A percentile compares a stretch with the other conserved stretches of the same genome.
Conservation (phyloP, 2,888 invertebrate genomes). For the Ophion ventricosus region DNA sequence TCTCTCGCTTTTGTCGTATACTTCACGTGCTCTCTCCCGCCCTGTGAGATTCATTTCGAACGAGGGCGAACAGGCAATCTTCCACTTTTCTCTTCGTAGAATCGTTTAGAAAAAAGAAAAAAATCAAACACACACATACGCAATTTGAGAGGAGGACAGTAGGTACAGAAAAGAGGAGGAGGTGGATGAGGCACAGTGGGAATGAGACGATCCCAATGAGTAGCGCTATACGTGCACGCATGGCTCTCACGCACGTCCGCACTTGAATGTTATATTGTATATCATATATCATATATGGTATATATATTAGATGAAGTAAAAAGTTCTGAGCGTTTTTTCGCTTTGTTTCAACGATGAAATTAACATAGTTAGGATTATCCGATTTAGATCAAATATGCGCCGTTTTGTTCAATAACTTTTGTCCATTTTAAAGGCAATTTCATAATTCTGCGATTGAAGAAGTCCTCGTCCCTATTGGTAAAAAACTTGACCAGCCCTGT, state of each 20-base stretch:
- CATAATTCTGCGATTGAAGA: too few relatives aligned
- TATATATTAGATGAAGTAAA: not conserved
- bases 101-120: conserved; percentile 67
- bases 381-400: too few relatives aligned
- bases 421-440: too few relatives aligned
- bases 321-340: too few relatives aligned
- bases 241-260: conserved; percentile 51
- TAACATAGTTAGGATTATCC: too few relatives aligned
- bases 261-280: conserved; percentile 23
- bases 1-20: conserved; percentile 6
- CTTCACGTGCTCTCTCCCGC: conserved; percentile 53
- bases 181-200: conserved; percentile 54
- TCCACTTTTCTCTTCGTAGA: conserved; percentile 72
- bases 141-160: conserved; percentile 33
- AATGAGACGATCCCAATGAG: conserved; percentile 40
- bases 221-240: conserved; percentile 57
- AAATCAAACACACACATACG: conserved; percentile 4
- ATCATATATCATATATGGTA: conserved; percentile 2
- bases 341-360: too few relatives aligned
- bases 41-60: conserved; percentile 70
- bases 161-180: conserved; percentile 16
- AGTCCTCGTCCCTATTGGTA: too few relatives aligned
- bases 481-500: too few relatives aligned
- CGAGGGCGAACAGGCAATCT: conserved; percentile 70
- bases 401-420: too few relatives aligned